phyloP scores from a whole-genome alignment of 2,797 vertebrate species.

The Numenius phaeopus region DNA sequence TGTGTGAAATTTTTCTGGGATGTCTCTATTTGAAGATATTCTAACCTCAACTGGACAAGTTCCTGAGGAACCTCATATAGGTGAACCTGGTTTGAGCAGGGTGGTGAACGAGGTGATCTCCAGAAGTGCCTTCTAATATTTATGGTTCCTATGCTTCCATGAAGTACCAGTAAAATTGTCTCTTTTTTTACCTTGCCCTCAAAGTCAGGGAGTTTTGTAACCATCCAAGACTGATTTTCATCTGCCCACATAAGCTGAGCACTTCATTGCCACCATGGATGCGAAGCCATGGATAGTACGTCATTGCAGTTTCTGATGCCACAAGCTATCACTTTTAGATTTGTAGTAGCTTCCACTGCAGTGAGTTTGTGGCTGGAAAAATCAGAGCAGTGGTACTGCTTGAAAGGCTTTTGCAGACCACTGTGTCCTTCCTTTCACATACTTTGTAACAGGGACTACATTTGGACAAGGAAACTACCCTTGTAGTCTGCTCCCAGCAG shows the following conservation, averaged over 20 bases:
- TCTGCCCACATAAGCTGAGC: background rate
- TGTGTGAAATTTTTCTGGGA: background rate
- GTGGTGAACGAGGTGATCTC: background rate
- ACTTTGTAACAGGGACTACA: background rate
- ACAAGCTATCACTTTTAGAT: background rate
- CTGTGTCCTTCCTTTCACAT: background rate
- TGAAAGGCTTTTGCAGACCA: background rate
- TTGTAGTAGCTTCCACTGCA: background rate
- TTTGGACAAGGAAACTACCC: background rate
- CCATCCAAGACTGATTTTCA: background rate
- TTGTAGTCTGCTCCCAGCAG: background rate
- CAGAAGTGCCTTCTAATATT: background rate
- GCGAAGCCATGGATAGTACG: too few relatives aligned
- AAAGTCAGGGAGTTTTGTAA: background rate
- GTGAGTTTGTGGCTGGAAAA: background rate
- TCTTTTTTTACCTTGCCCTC: background rate
- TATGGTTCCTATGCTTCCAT: background rate
- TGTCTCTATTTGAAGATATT: background rate
- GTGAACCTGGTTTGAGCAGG: background rate
- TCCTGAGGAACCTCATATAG: background rate
- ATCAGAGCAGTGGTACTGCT: background rate
- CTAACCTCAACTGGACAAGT: background rate
- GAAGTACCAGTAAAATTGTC: background rate
- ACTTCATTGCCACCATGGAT: rapidly evolving
- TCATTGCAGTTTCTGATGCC: background rate